Evolutionary conservation across 2,113 vertebrate genomes (phyloP), one percentile per base, ranked within the genome.

Genomic region (Poecile atricapillus): DNA sequence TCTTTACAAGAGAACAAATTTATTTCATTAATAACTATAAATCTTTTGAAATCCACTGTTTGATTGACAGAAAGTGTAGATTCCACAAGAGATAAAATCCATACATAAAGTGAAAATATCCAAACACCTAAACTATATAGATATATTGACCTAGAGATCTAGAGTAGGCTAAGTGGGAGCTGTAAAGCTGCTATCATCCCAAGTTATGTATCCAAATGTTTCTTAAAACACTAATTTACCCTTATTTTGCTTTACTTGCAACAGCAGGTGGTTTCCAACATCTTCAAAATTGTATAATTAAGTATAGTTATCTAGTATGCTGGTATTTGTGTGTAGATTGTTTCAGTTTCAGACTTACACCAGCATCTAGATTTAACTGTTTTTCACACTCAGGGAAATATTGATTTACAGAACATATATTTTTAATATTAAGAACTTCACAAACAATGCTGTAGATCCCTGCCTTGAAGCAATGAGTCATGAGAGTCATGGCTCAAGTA

Each of bases 401-500:
- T 0, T 82, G 75, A 55, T 90, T 92, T 78, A 83, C 56, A 81
- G 53, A 85, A 80, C 47, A 27, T 44, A 21, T 71, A 73, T 74
- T 96, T 95, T 94, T 89, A 78, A 78, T 89, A 77, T 56, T 83
- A 23, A 47, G 60, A 95, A 82, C 24, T 90, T 94, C 52, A 88
- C 69, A 88, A 93, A 90, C 85, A 88, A 82, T 80, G 53, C 35
- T 46, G n/a, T 64, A 53, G 21, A 87, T 79, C 62, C 77, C 86
- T 86, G 64, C 52, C 70, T 93, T 83, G 10, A 49, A 63, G 65
- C 68, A 73, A 53, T 97, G 96, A 97, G 90, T 97, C 94, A 97
- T 91, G 56, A 87, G 58, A 93, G 95, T 39, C 39, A 78, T 81
- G 69, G 74, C 63, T 94, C 15, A 13, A 94, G 88, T 71, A 95